Evolutionary conservation across 2,113 vertebrate species (phyloP).

Genomic region (Callipepla californica): DNA sequence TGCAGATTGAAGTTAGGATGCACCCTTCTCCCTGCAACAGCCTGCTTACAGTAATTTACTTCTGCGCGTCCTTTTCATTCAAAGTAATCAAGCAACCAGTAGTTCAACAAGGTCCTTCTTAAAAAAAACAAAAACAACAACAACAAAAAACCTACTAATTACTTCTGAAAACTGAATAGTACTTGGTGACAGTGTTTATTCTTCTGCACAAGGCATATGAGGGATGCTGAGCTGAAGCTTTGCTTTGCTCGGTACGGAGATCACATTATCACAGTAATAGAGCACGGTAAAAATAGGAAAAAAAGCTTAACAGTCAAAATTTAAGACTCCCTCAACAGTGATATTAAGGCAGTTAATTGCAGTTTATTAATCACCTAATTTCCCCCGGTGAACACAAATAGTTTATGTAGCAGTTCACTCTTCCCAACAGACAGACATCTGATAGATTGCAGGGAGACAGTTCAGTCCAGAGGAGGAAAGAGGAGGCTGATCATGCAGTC

Average conservation of each 20-base stretch:
- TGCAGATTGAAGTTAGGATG: slow-evolving; percentile 16
- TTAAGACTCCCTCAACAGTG: background rate
- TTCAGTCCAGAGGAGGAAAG: background rate
- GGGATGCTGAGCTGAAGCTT: background rate
- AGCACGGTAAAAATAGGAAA: background rate
- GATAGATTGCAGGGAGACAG: background rate
- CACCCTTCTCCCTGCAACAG: background rate
- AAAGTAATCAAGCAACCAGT: slow-evolving; percentile 42
- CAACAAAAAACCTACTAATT: slow-evolving; percentile 28
- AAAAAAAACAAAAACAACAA: background rate
- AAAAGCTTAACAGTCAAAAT: background rate
- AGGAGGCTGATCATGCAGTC: background rate
- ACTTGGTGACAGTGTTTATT: slow-evolving; percentile 8
- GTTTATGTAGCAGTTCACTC: background rate
- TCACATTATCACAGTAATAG: background rate
- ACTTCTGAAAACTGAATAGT: slow-evolving; percentile 59
- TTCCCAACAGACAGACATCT: background rate
- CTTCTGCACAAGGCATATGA: background rate
- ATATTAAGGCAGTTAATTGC: background rate
- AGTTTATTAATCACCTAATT: background rate
- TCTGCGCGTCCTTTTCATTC: slow-evolving; percentile 6
- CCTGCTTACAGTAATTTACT: slow-evolving; percentile 14
- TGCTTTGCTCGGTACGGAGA: slow-evolving; percentile 28
- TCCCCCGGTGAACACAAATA: background rate
- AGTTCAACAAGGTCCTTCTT: background rate